These are phyloP conservation scores for Bathynomus jamesi DNA, from an alignment of 1,140 invertebrate genomes.

Conservation along the genomic window DNA sequence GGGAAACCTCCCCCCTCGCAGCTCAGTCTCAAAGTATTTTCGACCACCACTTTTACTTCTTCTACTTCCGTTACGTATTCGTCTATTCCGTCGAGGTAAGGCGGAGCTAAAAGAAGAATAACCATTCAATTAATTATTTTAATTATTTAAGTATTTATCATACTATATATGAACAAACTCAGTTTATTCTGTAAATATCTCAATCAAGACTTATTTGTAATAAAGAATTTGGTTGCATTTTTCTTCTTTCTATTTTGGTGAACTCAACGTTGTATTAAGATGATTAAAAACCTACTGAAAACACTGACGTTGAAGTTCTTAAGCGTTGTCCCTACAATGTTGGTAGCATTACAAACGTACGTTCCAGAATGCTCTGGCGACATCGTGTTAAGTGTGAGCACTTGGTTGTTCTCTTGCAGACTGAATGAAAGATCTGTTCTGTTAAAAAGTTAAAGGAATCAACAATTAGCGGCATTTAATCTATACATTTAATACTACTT, in stretches of 20 bases:
- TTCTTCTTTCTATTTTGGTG: no score
- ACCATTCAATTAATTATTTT: neutral
- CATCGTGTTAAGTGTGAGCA: neutral
- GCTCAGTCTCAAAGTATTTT: neutral
- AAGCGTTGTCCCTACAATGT: neutral
- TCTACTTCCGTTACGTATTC: neutral
- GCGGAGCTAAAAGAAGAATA: neutral
- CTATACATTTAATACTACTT: no score
- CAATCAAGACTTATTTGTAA: no score
- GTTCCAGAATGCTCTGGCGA: neutral
- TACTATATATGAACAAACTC: neutral
- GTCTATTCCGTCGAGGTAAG: neutral
- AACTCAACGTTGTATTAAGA: no score
- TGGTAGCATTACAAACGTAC: neutral
- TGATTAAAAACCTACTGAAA: neutral
- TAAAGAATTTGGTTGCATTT: no score
- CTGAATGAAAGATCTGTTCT: neutral
- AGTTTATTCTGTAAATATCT: no score
- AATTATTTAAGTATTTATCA: neutral
- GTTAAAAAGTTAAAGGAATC: no score
- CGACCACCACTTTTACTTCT: neutral
- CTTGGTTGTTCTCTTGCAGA: neutral
- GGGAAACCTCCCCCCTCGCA: neutral
- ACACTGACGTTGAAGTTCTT: constrained; percentile 1
- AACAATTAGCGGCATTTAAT: no score